A percentile compares a stretch with the other conserved stretches of the same genome.
Evolutionary conservation across 2,888 invertebrate genomes (phyloP).

Genomic region (Ptychoptera contaminata): DNA sequence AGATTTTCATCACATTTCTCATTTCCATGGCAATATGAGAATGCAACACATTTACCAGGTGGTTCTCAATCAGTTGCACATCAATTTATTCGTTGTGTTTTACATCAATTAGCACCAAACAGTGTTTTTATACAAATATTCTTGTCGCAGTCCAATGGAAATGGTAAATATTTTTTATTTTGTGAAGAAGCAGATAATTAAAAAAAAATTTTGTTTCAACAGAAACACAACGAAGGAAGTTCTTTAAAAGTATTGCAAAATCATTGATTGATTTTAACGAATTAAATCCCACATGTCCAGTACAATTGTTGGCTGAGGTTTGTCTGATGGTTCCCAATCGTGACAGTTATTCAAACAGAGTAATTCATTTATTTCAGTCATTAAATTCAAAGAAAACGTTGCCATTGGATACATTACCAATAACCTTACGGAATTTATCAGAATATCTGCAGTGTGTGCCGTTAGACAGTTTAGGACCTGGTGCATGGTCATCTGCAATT

Average conservation of each 20-base stretch:
- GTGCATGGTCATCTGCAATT: slow-evolving; percentile 64
- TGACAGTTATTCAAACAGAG: too few species aligned
- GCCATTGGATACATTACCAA: slow-evolving; percentile 51
- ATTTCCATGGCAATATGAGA: slow-evolving; percentile 82
- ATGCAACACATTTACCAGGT: slow-evolving; percentile 78
- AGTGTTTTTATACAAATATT: slow-evolving; percentile 94
- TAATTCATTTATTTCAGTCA: slow-evolving; percentile 25
- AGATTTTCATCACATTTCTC: slow-evolving; percentile 36
- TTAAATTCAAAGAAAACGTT: slow-evolving; percentile 62
- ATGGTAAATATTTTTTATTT: slow-evolving; percentile 9
- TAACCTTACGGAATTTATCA: slow-evolving; percentile 79
- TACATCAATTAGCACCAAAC: slow-evolving; percentile 93
- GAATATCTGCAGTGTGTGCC: slow-evolving; percentile 87
- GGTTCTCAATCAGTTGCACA: slow-evolving; percentile 91
- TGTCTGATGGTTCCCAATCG: too few species aligned
- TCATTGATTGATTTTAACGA: slow-evolving; percentile 93
- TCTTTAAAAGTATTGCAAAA: slow-evolving; percentile 87
- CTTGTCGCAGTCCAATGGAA: slow-evolving; percentile 74
- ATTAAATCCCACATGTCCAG: slow-evolving; percentile 83
- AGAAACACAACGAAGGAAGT: slow-evolving; percentile 45
- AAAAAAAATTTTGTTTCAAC: slow-evolving; percentile 15
- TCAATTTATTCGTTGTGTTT: slow-evolving; percentile 89
- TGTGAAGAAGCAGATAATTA: neutral
- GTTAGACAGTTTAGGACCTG: slow-evolving; percentile 55
- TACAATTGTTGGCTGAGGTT: slow-evolving; percentile 58